These are phyloP conservation scores for Limnephilus rhombicus DNA, from an alignment of 2,888 invertebrate species.

Conservation along the genomic window DNA sequence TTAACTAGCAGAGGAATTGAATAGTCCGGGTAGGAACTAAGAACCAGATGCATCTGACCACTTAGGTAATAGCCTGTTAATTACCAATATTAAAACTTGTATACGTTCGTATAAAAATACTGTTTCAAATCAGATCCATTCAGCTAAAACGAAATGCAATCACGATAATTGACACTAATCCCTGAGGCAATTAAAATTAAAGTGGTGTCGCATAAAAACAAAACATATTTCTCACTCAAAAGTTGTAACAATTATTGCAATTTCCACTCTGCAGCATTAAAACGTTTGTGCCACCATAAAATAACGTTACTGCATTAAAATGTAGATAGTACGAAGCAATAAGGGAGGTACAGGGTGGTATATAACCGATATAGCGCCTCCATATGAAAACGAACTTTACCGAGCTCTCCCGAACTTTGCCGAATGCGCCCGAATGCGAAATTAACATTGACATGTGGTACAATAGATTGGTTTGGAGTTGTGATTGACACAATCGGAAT, in stretches of 20 bases:
- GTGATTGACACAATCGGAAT: neutral
- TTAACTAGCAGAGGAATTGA: too few relatives aligned
- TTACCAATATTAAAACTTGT: neutral
- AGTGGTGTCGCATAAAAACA: neutral
- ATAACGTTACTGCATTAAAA: neutral
- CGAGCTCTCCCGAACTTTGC: neutral
- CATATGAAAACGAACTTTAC: neutral
- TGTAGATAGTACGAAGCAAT: neutral
- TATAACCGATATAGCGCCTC: neutral
- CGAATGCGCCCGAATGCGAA: neutral
- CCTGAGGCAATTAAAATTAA: neutral
- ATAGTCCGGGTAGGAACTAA: too few relatives aligned
- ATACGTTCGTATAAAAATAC: neutral
- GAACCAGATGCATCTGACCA: too few relatives aligned
- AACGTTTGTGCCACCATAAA: neutral
- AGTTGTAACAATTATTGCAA: neutral
- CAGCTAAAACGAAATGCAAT: neutral
- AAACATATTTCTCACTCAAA: neutral
- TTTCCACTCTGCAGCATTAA: neutral
- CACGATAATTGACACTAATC: neutral
- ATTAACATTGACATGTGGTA: neutral
- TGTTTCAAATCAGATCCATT: neutral
- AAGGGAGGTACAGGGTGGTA: neutral
- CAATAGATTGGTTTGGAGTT: neutral
- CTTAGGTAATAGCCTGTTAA: too few relatives aligned